These are phyloP conservation scores for Drosophila lacertosa DNA, from an alignment of 1,140 invertebrate genomes.

Conservation along the genomic window DNA sequence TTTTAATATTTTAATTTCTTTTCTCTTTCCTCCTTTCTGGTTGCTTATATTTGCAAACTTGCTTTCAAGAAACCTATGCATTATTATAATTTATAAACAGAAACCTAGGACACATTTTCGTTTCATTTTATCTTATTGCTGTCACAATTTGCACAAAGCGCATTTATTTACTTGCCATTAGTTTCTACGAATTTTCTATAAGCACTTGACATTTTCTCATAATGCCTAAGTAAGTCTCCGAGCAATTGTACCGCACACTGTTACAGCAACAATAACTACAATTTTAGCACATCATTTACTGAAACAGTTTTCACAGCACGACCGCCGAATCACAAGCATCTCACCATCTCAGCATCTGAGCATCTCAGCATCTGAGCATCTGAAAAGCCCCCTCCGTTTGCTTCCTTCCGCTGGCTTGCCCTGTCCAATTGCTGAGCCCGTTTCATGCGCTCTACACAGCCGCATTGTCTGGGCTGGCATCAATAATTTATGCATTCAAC, in stretches of 20 bases:
- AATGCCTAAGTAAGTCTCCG: constrained; percentile 10
- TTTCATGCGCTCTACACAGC: constrained; percentile 7
- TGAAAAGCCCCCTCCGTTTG: constrained; percentile 4
- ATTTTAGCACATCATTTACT: constrained; percentile 65
- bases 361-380: constrained; percentile 14
- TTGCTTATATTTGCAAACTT: no score
- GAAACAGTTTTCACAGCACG: constrained; percentile 31
- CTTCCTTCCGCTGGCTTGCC: constrained; percentile 13
- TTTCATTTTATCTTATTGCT: not conserved
- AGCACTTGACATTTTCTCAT: constrained; percentile 18
- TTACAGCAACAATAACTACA: constrained; percentile 49
- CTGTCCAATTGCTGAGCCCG: constrained; percentile 17
- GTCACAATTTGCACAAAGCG: not conserved
- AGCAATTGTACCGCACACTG: constrained; percentile 26
- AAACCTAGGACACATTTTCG: not conserved
- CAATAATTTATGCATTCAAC: constrained; percentile 81
- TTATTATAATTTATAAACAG: no score
- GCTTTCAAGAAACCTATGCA: no score
- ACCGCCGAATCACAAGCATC: constrained; percentile 38
- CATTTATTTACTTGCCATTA: constrained; percentile 1
- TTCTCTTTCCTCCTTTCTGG: no score
- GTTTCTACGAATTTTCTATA: not conserved
- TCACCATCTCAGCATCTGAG: constrained; percentile 16
- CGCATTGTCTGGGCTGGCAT: constrained; percentile 69
- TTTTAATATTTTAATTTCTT: no score